Base-by-base conservation (phyloP, 2,888 invertebrate genomes). In the Netelia melanura region DNA sequence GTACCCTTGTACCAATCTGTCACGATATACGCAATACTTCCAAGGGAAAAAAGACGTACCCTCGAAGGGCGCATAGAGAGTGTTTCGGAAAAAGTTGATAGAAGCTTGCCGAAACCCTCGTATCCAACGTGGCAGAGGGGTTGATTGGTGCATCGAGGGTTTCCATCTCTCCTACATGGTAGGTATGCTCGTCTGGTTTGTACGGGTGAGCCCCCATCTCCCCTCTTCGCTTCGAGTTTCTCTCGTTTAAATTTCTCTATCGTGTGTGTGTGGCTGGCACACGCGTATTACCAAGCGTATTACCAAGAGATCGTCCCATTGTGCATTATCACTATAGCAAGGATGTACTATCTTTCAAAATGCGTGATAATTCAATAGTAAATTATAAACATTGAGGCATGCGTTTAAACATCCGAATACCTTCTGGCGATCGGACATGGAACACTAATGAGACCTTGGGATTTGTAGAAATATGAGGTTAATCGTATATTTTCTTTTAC, bases 131-230 rank as follows among this genome's bases (percentile, higher is more conserved):
- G 64, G 3, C 65, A 48, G 48, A 62, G 65, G 62, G 78, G 74
- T 62, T 62, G 78, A 23, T 62, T 48, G 62, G 68, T 44, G 10
- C 54, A 61, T 58, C 62, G 61, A 54, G 44, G 62, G 62, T 43
- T 80, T 80, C 72, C 25, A 72, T 44, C 72, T 71, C 65, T 65
- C 38, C 67, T 43, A 9, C 54, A 54, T 70, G 23, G 11, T 8
- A 21, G 58, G 56, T 8, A 21, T 65, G 56, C 44, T 67, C 67
- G 23, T n/a, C 67, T 56, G 25, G 11, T 17, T 62, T 48, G 62
- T 64, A 75, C 54, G 65, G 79, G 54, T 38, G 48, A 21, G 44
- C 44, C 68, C 61, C 11, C 68, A 65, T 48, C 25, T 21, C 25
- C 67, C 67, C 6, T n/a, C n/a, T 43, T 25, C 54, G 43, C 54